Evolutionary conservation across 2,888 invertebrate species (phyloP).

Genomic region (Spisula solida): DNA sequence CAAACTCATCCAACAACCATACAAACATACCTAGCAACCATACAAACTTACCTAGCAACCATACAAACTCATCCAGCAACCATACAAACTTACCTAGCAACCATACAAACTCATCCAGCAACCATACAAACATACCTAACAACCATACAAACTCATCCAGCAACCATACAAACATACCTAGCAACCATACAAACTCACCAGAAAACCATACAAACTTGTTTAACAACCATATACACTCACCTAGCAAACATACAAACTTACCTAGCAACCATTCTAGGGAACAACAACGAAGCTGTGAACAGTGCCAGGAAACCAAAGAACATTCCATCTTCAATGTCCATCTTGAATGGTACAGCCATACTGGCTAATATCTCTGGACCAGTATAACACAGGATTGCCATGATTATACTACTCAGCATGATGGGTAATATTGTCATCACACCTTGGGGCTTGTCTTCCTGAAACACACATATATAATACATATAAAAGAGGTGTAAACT

Average conservation of each 20-base stretch:
- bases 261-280: slow-evolving; percentile 84
- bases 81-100: too few species aligned
- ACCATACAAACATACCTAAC: slow-evolving; percentile 69
- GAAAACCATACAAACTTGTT: too few species aligned
- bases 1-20: too few species aligned
- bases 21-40: too few species aligned
- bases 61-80: too few species aligned
- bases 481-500: background rate
- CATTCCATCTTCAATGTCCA: slow-evolving; percentile 83
- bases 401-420: slow-evolving; percentile 89
- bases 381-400: slow-evolving; percentile 89
- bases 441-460: slow-evolving; percentile 69
- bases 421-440: slow-evolving; percentile 81
- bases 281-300: slow-evolving; percentile 82
- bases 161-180: too few species aligned
- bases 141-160: too few species aligned
- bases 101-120: background rate
- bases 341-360: slow-evolving; percentile 80
- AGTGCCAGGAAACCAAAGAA: slow-evolving; percentile 84
- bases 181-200: too few species aligned
- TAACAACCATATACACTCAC: too few species aligned
- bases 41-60: too few species aligned
- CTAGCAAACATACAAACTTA: slow-evolving; percentile 54
- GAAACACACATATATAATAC: background rate
- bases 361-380: slow-evolving; percentile 86